Percentiles rank a stretch among this genome's conserved stretches.
These are phyloP conservation scores for Engraulis encrasicolus DNA, from an alignment of 2,113 vertebrate species.

Conservation along the genomic window DNA sequence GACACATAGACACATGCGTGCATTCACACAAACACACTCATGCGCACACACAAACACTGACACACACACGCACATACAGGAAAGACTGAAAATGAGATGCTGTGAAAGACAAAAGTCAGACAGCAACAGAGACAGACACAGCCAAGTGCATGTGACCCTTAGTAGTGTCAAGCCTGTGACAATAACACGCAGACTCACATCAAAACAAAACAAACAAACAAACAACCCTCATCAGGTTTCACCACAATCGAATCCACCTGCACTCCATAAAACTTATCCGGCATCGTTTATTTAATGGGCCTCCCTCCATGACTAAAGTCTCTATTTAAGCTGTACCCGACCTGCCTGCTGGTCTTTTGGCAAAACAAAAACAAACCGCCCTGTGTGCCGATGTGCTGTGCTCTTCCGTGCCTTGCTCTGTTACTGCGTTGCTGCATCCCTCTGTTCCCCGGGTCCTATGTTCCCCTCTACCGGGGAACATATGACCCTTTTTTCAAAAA, in stretches of 20 bases:
- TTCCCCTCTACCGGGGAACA: too few species aligned
- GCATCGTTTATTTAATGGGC: background rate
- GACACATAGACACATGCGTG: too few species aligned
- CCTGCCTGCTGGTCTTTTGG: background rate
- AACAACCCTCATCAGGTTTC: background rate
- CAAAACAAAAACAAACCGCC: slow-evolving; percentile 20
- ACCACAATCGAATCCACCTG: background rate
- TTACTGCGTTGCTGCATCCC: too few species aligned
- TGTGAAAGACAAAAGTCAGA: too few species aligned
- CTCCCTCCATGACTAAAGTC: slow-evolving; percentile 5
- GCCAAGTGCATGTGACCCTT: background rate
- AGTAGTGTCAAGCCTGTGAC: background rate
- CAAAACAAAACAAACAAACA: background rate
- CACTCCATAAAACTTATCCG: background rate
- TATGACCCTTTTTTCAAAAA: too few species aligned
- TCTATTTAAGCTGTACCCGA: background rate
- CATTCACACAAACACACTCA: too few species aligned
- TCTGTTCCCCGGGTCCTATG: too few species aligned
- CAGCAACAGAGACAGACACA: too few species aligned
- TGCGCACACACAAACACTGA: too few species aligned
- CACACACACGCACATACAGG: too few species aligned
- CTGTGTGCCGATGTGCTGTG: slow-evolving; percentile 56
- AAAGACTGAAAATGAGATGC: too few species aligned
- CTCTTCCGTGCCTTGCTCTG: too few species aligned
- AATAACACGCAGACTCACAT: background rate